Evolutionary conservation across 2,888 invertebrate genomes (phyloP).

Genomic region (Hyposoter dolosus): DNA sequence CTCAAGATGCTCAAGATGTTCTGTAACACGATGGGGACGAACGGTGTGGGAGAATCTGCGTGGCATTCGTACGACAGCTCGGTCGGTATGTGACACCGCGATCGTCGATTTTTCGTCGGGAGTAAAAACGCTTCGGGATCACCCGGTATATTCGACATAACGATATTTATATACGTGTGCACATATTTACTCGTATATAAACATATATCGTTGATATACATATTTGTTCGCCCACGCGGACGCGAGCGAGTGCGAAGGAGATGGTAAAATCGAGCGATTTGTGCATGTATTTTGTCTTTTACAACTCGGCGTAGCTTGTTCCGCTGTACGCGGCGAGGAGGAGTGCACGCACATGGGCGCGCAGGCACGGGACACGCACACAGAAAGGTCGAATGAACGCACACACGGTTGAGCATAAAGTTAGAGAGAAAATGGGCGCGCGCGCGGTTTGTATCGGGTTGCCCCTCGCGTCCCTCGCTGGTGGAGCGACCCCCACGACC

Average conservation of each 20-base stretch:
- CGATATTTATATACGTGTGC: background rate
- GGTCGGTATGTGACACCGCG: too few species aligned
- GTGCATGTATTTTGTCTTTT: conserved; percentile 23
- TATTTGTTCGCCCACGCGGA: conserved; percentile 72
- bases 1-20: too few species aligned
- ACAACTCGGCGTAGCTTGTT: conserved; percentile 27
- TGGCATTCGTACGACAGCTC: too few species aligned
- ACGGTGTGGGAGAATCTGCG: too few species aligned
- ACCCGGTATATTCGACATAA: conserved; percentile 6
- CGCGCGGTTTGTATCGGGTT: conserved; percentile 44
- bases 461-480: conserved; percentile 55
- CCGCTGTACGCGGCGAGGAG: background rate
- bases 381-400: background rate
- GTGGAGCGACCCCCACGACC: conserved; percentile 70
- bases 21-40: too few species aligned
- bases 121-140: background rate
- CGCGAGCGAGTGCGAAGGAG: conserved; percentile 70
- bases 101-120: too few species aligned
- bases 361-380: too few species aligned
- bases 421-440: conserved; percentile 19
- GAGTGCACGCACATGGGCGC: background rate
- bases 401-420: background rate
- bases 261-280: conserved; percentile 22
- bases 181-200: conserved; percentile 1
- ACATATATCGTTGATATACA: background rate